A percentile compares a stretch with the other conserved stretches of the same genome.
phyloP scores from a whole-genome alignment of 2,888 invertebrate genomes.

The Cerceris rybyensis region DNA sequence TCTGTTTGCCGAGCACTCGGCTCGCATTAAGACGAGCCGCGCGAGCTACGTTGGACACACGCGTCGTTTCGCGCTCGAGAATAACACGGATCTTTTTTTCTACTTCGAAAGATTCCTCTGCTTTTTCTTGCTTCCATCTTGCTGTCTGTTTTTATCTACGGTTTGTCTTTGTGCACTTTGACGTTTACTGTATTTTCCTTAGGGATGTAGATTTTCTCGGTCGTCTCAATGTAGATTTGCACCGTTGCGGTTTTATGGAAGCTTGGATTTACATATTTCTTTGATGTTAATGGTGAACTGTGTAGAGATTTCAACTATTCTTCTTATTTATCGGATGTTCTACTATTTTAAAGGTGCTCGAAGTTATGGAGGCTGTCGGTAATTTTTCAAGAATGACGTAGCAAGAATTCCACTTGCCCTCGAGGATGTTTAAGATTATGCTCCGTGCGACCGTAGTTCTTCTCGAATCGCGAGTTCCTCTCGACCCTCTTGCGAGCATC shows the following conservation, averaged over 20 bases:
- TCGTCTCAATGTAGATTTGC: neutral
- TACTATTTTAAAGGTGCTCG: neutral
- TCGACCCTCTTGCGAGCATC: too few species aligned
- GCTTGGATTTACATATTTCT: too few species aligned
- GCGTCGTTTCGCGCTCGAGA: conserved; percentile 66
- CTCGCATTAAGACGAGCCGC: conserved; percentile 70
- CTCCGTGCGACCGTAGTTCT: too few species aligned
- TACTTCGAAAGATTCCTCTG: conserved; percentile 14
- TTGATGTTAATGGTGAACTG: too few species aligned
- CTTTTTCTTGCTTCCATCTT: conserved; percentile 10
- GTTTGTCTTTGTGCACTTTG: neutral
- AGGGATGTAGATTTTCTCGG: neutral
- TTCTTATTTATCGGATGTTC: neutral
- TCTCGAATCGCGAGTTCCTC: too few species aligned
- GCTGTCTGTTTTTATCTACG: neutral
- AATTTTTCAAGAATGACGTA: too few species aligned
- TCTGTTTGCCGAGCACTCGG: conserved; percentile 76
- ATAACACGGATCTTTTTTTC: conserved; percentile 44
- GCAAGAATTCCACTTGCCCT: too few species aligned
- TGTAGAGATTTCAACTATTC: too few species aligned
- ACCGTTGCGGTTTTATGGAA: too few species aligned
- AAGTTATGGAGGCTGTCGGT: too few species aligned
- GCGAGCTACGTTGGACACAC: conserved; percentile 55
- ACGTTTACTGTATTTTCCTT: neutral
- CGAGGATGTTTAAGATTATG: too few species aligned